Evolutionary conservation across 2,888 invertebrate genomes (phyloP).

Genomic region (Cartodere bifasciata): DNA sequence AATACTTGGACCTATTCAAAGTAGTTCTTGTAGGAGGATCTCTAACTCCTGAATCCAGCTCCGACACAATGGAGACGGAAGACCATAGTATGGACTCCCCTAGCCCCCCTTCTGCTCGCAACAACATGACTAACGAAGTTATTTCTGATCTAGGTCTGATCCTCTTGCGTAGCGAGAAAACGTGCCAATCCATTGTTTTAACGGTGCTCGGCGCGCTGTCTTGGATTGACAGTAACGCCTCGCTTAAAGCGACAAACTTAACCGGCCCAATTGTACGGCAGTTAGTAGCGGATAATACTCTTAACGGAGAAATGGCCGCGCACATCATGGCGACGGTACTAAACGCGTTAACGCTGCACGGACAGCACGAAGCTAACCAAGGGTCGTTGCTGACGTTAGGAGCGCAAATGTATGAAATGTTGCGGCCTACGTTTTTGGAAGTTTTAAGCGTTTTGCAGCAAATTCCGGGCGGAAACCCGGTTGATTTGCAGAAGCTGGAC

Average conservation of each 20-base stretch:
- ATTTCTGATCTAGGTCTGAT: slow-evolving; percentile 69
- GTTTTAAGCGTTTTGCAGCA: slow-evolving; percentile 58
- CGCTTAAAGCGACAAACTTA: slow-evolving; percentile 65
- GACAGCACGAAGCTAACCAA: slow-evolving; percentile 83
- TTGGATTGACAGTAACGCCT: slow-evolving; percentile 78
- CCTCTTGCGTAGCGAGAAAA: slow-evolving; percentile 51
- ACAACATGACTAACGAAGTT: slow-evolving; percentile 49
- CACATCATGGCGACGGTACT: slow-evolving; percentile 62
- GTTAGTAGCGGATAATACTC: slow-evolving; percentile 47
- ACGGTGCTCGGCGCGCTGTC: slow-evolving; percentile 55
- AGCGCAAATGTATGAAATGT: slow-evolving; percentile 72
- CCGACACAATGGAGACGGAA: slow-evolving; percentile 51
- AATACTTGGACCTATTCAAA: slow-evolving; percentile 72
- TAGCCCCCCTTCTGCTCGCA: slow-evolving; percentile 35
- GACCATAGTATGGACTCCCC: slow-evolving; percentile 59
- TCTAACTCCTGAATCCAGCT: slow-evolving; percentile 38
- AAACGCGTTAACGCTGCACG: slow-evolving; percentile 68
- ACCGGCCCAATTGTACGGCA: slow-evolving; percentile 59
- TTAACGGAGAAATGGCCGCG: slow-evolving; percentile 53
- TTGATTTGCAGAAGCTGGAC: slow-evolving; percentile 73
- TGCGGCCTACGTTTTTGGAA: slow-evolving; percentile 64
- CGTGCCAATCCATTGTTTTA: slow-evolving; percentile 50
- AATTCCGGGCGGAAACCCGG: slow-evolving; percentile 70
- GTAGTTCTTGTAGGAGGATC: slow-evolving; percentile 62
- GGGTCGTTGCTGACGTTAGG: slow-evolving; percentile 68